A percentile compares a stretch with the other conserved stretches of the same genome.
Evolutionary conservation across 2,113 vertebrate genomes (phyloP).

Genomic region (Antechinus stuartii): DNA sequence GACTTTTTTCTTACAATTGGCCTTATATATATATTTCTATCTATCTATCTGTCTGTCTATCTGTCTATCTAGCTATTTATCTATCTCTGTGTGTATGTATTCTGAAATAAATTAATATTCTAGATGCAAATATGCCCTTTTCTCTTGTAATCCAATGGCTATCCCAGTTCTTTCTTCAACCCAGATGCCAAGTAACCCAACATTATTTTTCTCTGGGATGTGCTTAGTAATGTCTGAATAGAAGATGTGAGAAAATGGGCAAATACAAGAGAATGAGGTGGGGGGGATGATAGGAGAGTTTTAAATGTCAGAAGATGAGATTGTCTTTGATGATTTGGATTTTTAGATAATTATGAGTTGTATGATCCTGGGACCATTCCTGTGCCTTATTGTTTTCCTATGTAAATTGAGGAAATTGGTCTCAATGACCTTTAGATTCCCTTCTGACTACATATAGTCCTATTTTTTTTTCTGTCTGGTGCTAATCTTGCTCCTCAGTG

Average conservation of each 20-base stretch:
- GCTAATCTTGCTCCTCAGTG: neutral
- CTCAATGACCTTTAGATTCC: neutral
- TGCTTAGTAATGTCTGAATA: neutral
- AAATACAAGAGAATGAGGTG: neutral
- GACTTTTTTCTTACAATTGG: neutral
- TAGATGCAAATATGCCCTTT: neutral
- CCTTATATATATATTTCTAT: neutral
- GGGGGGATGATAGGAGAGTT: neutral
- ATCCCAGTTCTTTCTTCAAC: neutral
- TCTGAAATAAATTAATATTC: neutral
- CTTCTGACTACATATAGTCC: neutral
- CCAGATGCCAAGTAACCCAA: neutral
- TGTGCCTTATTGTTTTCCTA: neutral
- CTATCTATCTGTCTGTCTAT: neutral
- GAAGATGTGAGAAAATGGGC: neutral
- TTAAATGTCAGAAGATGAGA: neutral
- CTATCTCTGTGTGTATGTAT: neutral
- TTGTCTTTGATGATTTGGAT: neutral
- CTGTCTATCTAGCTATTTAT: neutral
- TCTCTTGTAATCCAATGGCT: neutral
- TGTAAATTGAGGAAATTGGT: neutral
- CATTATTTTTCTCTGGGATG: neutral
- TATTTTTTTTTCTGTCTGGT: neutral
- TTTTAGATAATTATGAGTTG: neutral
- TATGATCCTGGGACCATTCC: neutral